Evolutionary conservation across 1,140 invertebrate genomes (phyloP).

Genomic region (Trigoniulus corallinus): DNA sequence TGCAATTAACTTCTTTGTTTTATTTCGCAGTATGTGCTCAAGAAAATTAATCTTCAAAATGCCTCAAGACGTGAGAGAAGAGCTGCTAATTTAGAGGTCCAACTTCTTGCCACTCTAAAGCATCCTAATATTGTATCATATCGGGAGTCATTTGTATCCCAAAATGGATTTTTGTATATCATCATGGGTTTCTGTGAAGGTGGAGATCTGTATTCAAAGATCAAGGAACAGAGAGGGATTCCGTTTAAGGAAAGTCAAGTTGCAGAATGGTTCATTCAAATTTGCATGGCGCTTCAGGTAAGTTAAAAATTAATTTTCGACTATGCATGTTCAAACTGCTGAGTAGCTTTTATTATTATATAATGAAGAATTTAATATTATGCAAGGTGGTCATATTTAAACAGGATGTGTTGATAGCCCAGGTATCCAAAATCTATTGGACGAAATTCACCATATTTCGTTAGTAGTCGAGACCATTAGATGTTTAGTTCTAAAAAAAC

Average conservation of each 20-base stretch:
- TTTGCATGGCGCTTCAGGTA: slow-evolving; percentile 34
- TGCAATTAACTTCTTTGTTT: no score
- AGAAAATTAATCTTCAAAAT: slow-evolving; percentile 30
- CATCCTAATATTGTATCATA: slow-evolving; percentile 37
- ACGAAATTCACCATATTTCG: no score
- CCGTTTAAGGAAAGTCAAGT: slow-evolving; percentile 29
- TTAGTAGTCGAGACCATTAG: no score
- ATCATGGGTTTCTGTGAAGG: slow-evolving; percentile 37
- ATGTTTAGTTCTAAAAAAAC: no score
- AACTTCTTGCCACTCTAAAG: slow-evolving; percentile 31
- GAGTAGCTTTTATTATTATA: slow-evolving; percentile 3
- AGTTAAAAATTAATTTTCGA: slow-evolving; percentile 3
- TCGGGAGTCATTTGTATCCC: slow-evolving; percentile 31
- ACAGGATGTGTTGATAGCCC: no score
- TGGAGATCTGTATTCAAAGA: slow-evolving; percentile 31
- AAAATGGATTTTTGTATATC: slow-evolving; percentile 30
- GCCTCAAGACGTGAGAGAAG: slow-evolving; percentile 26
- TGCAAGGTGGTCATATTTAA: no score
- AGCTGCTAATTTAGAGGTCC: slow-evolving; percentile 31
- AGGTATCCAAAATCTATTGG: no score
- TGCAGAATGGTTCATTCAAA: slow-evolving; percentile 37
- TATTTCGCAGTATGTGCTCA: slow-evolving; percentile 36
- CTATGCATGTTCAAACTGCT: neutral
- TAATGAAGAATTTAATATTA: no score
- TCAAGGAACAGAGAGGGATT: slow-evolving; percentile 29